These are phyloP conservation scores for Diploscapter pachys DNA, from an alignment of 1,140 invertebrate genomes.

Conservation along the genomic window DNA sequence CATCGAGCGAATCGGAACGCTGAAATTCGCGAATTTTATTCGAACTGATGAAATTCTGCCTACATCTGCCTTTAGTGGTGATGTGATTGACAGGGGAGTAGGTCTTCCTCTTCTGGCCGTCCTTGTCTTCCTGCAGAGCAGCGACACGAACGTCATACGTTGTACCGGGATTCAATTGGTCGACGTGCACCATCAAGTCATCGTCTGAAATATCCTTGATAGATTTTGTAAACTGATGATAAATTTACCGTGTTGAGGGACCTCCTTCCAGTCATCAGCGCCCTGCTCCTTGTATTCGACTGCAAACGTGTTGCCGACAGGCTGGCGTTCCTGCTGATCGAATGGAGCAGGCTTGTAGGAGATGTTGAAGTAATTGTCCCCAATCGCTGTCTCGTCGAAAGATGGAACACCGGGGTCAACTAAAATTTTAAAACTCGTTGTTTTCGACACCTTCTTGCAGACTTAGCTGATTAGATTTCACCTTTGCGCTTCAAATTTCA, in stretches of 20 bases:
- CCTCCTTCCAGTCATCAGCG: constrained; percentile 48
- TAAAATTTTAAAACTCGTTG: constrained; percentile 33
- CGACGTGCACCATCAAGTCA: constrained; percentile 68
- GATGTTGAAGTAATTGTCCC: constrained; percentile 56
- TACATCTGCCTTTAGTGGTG: constrained; percentile 54
- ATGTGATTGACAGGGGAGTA: constrained; percentile 52
- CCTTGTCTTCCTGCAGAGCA: constrained; percentile 62
- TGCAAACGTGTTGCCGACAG: constrained; percentile 52
- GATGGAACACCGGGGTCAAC: constrained; percentile 51
- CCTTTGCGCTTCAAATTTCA: too few relatives aligned
- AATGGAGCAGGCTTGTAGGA: constrained; percentile 53
- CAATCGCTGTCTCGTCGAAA: constrained; percentile 47
- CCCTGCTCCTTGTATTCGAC: constrained; percentile 46
- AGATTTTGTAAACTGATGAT: not conserved
- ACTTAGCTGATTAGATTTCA: too few relatives aligned
- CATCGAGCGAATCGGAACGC: constrained; percentile 72
- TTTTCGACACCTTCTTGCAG: too few relatives aligned
- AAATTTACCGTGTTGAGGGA: constrained; percentile 16
- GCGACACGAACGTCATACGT: constrained; percentile 83
- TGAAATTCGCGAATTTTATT: constrained; percentile 32
- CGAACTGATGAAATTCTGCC: constrained; percentile 36
- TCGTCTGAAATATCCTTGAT: constrained; percentile 28
- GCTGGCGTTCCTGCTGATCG: constrained; percentile 40
- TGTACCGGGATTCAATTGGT: constrained; percentile 77
- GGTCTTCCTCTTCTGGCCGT: constrained; percentile 38